Conservation (phyloP, 2,113 vertebrate species). For the Bufo gargarizans region DNA sequence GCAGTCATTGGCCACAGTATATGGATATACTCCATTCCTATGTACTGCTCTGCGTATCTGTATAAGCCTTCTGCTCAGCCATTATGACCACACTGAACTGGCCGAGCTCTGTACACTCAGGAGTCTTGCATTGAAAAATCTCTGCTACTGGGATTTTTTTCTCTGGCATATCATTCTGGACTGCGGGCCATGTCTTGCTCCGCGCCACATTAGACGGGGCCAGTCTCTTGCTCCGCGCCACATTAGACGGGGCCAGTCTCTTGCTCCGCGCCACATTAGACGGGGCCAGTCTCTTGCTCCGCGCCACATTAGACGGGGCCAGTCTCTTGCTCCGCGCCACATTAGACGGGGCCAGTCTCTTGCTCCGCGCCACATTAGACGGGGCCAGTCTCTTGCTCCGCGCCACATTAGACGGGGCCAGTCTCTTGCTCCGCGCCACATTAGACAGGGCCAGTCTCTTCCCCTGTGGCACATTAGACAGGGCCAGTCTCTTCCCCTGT, state of each 20-base stretch:
- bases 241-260: no score
- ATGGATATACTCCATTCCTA: no score
- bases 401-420: no score
- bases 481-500: no score
- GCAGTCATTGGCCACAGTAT: not conserved
- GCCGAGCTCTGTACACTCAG: not conserved
- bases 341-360: not conserved
- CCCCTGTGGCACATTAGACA: not conserved
- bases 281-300: not conserved
- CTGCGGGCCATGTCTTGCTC: not conserved
- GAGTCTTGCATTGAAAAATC: not conserved
- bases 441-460: not conserved
- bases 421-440: not conserved
- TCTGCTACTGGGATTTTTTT: no score
- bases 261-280: no score
- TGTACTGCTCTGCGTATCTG: no score
- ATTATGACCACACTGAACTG: not conserved
- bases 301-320: not conserved
- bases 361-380: not conserved
- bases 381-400: no score
- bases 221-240: not conserved
- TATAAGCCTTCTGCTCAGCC: no score
- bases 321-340: not conserved
- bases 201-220: not conserved
- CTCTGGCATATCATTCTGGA: no score